Percentiles rank a stretch among this genome's conserved stretches.
Conservation (phyloP, 1,140 invertebrate species). For the Matsumurasca onukii region DNA sequence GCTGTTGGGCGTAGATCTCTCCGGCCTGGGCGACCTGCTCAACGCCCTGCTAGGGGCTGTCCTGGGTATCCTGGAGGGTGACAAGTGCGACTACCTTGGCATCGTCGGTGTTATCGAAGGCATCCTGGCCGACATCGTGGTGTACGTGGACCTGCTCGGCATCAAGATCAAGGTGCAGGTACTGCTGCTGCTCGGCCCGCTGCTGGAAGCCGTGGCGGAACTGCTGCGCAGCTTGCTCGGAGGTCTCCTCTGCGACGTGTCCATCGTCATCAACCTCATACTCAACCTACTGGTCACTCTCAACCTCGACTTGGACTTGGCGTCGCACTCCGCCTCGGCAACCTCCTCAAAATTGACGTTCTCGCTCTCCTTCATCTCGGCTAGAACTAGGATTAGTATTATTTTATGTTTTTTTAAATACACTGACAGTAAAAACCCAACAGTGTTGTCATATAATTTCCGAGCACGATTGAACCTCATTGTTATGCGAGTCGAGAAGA, state of each 20-base stretch:
- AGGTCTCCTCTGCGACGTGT: neutral
- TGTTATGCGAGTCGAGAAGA: too few species aligned
- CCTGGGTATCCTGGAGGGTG: neutral
- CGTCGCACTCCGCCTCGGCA: neutral
- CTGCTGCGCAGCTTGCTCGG: neutral
- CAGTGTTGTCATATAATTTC: too few species aligned
- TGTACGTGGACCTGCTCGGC: neutral
- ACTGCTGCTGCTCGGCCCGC: neutral
- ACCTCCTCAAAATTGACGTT: conserved; percentile 1
- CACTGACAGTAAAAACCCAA: conserved; percentile 11
- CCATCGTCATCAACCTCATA: neutral
- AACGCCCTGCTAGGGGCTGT: neutral
- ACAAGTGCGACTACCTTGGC: neutral
- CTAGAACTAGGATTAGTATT: neutral
- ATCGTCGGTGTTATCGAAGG: neutral
- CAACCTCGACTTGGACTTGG: conserved; percentile 1
- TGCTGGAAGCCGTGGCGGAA: neutral
- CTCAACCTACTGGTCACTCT: neutral
- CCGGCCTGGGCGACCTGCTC: conserved; percentile 8
- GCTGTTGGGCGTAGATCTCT: neutral
- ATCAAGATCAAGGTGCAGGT: neutral
- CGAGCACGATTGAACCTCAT: too few species aligned
- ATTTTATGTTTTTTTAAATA: conserved; percentile 4
- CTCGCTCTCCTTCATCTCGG: conserved; percentile 15
- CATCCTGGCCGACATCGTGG: neutral